Evolutionary conservation across 2,113 vertebrate genomes (phyloP), one percentile per base, ranked within the genome.

Genomic region (Patagioenas fasciata): DNA sequence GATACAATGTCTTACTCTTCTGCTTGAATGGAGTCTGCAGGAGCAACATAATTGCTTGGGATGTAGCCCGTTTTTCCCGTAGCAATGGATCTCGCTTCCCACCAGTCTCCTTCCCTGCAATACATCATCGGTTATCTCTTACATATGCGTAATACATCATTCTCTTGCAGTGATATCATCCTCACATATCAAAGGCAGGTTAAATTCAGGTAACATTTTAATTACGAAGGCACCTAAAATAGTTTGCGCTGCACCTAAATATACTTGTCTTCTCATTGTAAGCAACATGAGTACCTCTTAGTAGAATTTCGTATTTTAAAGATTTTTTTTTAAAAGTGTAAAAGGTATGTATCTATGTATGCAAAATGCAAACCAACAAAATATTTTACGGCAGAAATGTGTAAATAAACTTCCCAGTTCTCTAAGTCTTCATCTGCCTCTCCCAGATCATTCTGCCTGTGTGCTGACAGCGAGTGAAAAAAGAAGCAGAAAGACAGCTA

Each of bases 31-130:
- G 99, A 99, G 97, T 99, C 99, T 62, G 99, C 99, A 82, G 99
- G 99, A 92, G 99, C 99, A 94, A 99, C 99, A 10, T 99, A 99
- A 98, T 99, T 99, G 97, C 99, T 99, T 62, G 99, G 99, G 97
- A 99, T 99, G 97, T 99, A 99, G 95, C 99, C 99, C 58, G 98
- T 99, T 97, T 99, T 99, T 96, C 99, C 99, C 0, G 99, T 99
- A 97, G 99, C 99, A 97, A 99, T 99, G 95, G 99, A 99, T 95
- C 99, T 98, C 78, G 99, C 99, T 98, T 99, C 99, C 99, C 99
- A 99, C 99, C 99, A 99, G 98, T 99, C 99, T 97, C 99, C 99
- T 98, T 99, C 99, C 96, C 99, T 99, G 97, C 79, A 96, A 98
- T 4, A 74, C 86, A 97, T 95, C 20, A 91, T 53, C 80, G 85